Evolutionary conservation across 2,113 vertebrate species (phyloP).

Genomic region (Megaptera novaeangliae): DNA sequence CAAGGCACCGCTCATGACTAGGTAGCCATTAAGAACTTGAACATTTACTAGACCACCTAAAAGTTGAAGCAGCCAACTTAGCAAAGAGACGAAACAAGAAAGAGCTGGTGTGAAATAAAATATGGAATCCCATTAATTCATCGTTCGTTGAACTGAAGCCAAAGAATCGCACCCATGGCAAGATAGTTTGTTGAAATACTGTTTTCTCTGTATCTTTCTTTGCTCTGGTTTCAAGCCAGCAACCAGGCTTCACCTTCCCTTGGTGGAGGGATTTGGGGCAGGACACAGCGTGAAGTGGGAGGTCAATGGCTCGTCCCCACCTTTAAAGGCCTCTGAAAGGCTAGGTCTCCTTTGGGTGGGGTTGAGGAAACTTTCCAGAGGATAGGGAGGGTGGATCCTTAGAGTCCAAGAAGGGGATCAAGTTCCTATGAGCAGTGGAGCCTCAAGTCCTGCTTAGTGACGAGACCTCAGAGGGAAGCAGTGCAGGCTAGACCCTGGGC

Average conservation of each 20-base stretch:
- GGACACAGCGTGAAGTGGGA: neutral
- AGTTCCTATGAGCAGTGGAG: neutral
- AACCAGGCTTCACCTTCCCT: neutral
- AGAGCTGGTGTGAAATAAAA: neutral
- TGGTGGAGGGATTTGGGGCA: neutral
- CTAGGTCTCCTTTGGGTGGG: neutral
- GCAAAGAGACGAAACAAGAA: neutral
- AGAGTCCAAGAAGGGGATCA: neutral
- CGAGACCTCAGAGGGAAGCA: neutral
- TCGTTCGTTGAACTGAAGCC: neutral
- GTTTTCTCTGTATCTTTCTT: neutral
- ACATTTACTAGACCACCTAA: neutral
- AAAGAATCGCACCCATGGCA: accelerated
- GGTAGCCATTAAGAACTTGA: neutral
- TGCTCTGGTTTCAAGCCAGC: neutral
- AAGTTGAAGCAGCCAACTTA: neutral
- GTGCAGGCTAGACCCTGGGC: too few species aligned
- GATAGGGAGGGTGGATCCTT: neutral
- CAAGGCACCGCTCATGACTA: neutral
- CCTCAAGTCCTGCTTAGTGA: neutral
- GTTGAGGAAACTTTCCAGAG: neutral
- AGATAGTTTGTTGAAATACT: neutral
- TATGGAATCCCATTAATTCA: accelerated
- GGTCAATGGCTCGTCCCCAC: neutral
- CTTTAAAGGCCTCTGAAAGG: neutral